Percentiles rank a stretch among this genome's conserved stretches.
phyloP scores from a whole-genome alignment of 1,140 invertebrate species.

The Reticulitermes speratus region DNA sequence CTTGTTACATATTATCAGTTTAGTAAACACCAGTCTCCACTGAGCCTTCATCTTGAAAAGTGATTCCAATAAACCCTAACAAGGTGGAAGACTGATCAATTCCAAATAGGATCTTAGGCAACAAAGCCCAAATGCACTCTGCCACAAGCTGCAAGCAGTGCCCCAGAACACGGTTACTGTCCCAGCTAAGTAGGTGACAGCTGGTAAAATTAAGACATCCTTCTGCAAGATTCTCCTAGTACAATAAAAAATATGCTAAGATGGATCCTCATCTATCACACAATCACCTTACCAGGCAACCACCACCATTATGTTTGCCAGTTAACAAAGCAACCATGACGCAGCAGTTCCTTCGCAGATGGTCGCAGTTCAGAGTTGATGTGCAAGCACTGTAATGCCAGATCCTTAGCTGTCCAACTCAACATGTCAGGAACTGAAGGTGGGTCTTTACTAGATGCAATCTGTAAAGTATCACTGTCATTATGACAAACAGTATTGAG shows the following conservation, averaged over 20 bases:
- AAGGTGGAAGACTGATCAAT: too few relatives aligned
- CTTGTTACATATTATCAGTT: background rate
- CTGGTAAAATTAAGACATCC: too few relatives aligned
- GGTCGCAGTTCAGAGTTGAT: constrained; percentile 47
- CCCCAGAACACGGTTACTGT: too few relatives aligned
- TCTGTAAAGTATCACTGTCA: constrained; percentile 40
- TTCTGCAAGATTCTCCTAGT: too few relatives aligned
- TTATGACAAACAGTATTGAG: too few relatives aligned
- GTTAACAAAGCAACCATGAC: background rate
- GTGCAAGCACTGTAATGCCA: constrained; percentile 50
- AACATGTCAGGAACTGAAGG: constrained; percentile 50
- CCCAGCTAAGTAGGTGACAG: too few relatives aligned
- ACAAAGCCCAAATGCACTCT: too few relatives aligned
- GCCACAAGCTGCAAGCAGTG: too few relatives aligned
- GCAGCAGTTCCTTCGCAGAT: constrained; percentile 47
- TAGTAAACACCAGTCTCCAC: background rate
- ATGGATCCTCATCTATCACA: background rate
- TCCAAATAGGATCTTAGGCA: too few relatives aligned
- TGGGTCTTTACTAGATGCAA: constrained; percentile 48
- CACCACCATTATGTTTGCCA: background rate
- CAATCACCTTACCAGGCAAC: background rate
- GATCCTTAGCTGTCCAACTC: constrained; percentile 44
- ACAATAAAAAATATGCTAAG: background rate
- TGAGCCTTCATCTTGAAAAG: background rate
- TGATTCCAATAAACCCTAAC: too few relatives aligned